A percentile compares a stretch with the other conserved stretches of the same genome.
Evolutionary conservation across 2,797 vertebrate species (phyloP).

Genomic region (Labeo calbasu): DNA sequence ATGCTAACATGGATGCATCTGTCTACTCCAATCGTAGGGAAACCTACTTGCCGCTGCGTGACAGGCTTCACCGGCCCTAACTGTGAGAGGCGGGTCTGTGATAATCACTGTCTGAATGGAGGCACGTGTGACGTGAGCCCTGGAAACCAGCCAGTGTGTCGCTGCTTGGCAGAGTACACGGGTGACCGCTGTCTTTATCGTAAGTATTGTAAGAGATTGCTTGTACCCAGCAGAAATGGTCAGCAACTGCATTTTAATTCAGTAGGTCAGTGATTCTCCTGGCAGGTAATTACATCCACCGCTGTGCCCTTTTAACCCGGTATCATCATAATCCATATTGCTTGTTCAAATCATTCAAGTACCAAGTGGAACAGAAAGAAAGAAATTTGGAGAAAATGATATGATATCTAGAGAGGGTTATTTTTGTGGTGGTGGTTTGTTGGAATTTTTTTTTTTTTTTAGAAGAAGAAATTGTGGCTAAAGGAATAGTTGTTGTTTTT

Average conservation of each 20-base stretch:
- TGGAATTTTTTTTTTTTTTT: neutral
- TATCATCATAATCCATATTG: slow-evolving; percentile 7
- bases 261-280: slow-evolving; percentile 7
- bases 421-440: neutral
- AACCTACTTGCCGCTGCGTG: slow-evolving; percentile 89
- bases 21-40: slow-evolving; percentile 5
- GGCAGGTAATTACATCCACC: slow-evolving; percentile 2
- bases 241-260: slow-evolving; percentile 11
- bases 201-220: slow-evolving; percentile 78
- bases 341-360: neutral
- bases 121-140: slow-evolving; percentile 90
- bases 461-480: slow-evolving; percentile 8
- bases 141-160: slow-evolving; percentile 93
- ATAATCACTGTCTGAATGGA: slow-evolving; percentile 90
- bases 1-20: neutral
- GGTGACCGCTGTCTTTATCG: slow-evolving; percentile 94
- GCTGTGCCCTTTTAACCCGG: neutral
- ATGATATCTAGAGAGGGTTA: neutral
- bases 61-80: slow-evolving; percentile 91
- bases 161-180: slow-evolving; percentile 89
- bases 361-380: neutral
- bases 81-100: slow-evolving; percentile 89
- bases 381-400: neutral
- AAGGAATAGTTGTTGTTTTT: neutral
- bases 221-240: slow-evolving; percentile 6